Conservation (phyloP, 2,113 vertebrate genomes). For the Phalacrocorax brasilianus region DNA sequence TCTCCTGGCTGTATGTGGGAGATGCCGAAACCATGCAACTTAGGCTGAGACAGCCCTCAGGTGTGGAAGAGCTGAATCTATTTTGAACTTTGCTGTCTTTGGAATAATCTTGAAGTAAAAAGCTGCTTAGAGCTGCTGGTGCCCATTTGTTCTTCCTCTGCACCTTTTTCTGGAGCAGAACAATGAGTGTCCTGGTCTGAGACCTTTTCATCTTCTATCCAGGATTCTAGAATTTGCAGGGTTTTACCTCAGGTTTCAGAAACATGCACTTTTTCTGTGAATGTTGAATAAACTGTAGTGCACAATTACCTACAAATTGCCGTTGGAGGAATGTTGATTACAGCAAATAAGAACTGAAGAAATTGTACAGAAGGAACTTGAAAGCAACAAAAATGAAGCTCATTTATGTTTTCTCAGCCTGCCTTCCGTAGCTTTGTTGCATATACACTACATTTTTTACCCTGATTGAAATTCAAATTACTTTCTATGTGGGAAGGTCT, state of each 20-base stretch:
- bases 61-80: background rate
- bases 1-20: background rate
- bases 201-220: background rate
- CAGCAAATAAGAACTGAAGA: conserved; percentile 30
- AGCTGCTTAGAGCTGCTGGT: background rate
- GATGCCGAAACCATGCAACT: background rate
- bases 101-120: background rate
- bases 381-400: conserved; percentile 35
- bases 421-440: conserved; percentile 21
- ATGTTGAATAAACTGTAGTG: conserved; percentile 10
- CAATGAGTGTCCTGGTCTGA: background rate
- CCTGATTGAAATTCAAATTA: conserved; percentile 57
- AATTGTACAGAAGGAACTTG: background rate
- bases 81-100: background rate
- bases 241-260: conserved; percentile 6
- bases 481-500: conserved; percentile 1
- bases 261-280: background rate
- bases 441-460: background rate
- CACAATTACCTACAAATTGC: conserved; percentile 54
- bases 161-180: background rate
- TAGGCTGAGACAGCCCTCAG: background rate
- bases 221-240: background rate
- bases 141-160: background rate
- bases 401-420: conserved; percentile 36
- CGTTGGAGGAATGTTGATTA: conserved; percentile 31